Conservation (phyloP, 2,113 vertebrate species). For the Callipepla squamata region DNA sequence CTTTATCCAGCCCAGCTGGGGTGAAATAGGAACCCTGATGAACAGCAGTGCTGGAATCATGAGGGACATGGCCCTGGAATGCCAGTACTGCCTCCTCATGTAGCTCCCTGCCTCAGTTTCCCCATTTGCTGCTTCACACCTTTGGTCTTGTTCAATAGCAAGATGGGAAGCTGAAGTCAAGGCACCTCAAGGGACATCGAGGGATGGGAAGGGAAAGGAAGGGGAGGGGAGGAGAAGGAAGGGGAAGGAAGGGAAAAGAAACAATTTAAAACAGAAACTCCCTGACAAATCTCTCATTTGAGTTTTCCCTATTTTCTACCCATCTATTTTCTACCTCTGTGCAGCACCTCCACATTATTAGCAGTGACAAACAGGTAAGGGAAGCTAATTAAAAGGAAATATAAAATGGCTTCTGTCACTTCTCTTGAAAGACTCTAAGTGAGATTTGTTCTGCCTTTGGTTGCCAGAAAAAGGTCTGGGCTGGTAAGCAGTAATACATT, state of each 20-base stretch:
- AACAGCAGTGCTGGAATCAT: background rate
- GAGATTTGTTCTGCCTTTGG: background rate
- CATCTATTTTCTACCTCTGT: background rate
- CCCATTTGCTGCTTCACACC: rapidly evolving
- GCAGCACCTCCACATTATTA: background rate
- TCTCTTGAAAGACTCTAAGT: background rate
- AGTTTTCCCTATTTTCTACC: background rate
- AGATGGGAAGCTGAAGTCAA: background rate
- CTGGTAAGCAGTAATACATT: background rate
- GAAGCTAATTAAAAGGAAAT: background rate
- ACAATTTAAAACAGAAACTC: background rate
- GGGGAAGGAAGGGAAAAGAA: too few relatives aligned
- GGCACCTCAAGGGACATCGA: too few relatives aligned
- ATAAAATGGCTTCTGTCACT: background rate
- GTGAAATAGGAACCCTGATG: background rate
- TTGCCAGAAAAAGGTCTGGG: background rate
- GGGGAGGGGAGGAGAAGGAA: too few relatives aligned
- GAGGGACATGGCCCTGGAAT: background rate
- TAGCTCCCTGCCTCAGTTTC: conserved; percentile 15
- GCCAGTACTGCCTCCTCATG: background rate
- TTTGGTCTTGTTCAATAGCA: background rate
- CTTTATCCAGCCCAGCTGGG: rapidly evolving
- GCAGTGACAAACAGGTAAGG: background rate
- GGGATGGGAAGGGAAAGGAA: too few relatives aligned
- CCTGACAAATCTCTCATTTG: background rate